Conservation (phyloP, 2,797 vertebrate species). For the Eleutherodactylus coqui region DNA sequence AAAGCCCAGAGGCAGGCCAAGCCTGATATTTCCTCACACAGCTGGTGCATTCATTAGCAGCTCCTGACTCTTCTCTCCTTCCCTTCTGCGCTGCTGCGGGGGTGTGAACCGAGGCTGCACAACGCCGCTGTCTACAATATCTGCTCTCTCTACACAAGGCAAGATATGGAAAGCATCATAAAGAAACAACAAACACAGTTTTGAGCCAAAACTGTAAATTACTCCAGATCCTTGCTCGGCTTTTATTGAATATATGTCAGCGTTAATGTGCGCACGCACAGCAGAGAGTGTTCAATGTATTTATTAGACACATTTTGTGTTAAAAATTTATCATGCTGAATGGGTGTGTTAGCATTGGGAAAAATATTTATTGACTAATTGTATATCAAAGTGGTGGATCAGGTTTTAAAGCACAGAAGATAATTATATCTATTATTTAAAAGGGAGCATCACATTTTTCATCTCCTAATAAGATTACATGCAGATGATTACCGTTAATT, state of each 20-base stretch:
- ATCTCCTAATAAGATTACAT: not conserved
- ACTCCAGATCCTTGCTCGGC: slow-evolving; percentile 24
- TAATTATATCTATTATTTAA: slow-evolving; percentile 41
- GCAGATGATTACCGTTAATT: not conserved
- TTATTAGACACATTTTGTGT: slow-evolving; percentile 51
- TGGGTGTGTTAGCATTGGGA: slow-evolving; percentile 29
- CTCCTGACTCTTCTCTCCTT: slow-evolving; percentile 61
- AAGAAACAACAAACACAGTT: slow-evolving; percentile 11
- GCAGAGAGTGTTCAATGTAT: slow-evolving; percentile 48
- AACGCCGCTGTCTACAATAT: slow-evolving; percentile 55
- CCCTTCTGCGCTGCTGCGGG: slow-evolving; percentile 52
- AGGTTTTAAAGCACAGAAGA: not conserved
- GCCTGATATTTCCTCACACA: slow-evolving; percentile 64
- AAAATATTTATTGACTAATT: slow-evolving; percentile 53
- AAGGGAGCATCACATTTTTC: not conserved
- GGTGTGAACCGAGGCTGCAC: slow-evolving; percentile 58
- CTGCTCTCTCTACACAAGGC: slow-evolving; percentile 8
- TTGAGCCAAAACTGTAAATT: slow-evolving; percentile 51
- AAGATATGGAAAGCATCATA: slow-evolving; percentile 7
- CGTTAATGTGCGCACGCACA: slow-evolving; percentile 41
- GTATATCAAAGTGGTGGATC: slow-evolving; percentile 8
- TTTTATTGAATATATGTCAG: slow-evolving; percentile 61
- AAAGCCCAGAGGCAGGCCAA: slow-evolving; percentile 55
- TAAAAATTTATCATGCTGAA: slow-evolving; percentile 52
- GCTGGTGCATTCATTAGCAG: slow-evolving; percentile 65